phyloP scores from a whole-genome alignment of 2,888 invertebrate genomes.

The Phortica okadai region DNA sequence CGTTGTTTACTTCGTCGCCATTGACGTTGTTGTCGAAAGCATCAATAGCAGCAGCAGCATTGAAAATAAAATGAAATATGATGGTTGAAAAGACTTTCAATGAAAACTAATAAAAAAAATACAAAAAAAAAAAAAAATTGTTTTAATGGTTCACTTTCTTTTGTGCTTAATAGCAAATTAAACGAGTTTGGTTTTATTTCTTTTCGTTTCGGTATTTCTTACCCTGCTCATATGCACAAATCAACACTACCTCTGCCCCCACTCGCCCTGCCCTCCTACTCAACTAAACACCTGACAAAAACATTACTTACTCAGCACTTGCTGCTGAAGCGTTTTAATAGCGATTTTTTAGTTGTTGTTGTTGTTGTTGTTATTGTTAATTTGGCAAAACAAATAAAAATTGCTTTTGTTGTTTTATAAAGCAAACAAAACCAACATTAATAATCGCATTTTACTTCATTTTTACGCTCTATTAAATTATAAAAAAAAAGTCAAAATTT shows the following conservation, averaged over 20 bases:
- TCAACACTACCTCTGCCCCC: too few species aligned
- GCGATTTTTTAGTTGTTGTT: background rate
- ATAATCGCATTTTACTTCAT: too few species aligned
- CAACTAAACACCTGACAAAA: too few species aligned
- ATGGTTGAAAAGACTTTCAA: conserved; percentile 27
- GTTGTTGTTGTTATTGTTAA: background rate
- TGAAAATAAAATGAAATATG: conserved; percentile 14
- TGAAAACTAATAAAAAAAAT: conserved; percentile 13
- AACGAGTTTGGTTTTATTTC: conserved; percentile 56
- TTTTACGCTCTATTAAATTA: too few species aligned
- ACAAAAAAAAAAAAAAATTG: background rate
- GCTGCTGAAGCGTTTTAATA: background rate
- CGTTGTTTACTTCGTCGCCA: too few species aligned
- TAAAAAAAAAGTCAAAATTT: too few species aligned
- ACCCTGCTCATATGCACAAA: background rate
- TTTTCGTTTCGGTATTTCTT: background rate
- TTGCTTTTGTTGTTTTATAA: background rate
- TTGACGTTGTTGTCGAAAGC: too few species aligned
- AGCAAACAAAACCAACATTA: too few species aligned
- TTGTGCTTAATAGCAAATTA: conserved; percentile 59
- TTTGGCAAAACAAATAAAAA: background rate
- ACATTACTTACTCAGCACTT: background rate
- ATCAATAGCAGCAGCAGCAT: conserved; percentile 24
- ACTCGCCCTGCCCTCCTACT: background rate
- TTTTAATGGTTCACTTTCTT: conserved; percentile 64